Percentiles rank a stretch among this genome's conserved stretches.
Evolutionary conservation across 23 tunicate species (phyloP).

Genomic region (Clavelina lepadiformis): DNA sequence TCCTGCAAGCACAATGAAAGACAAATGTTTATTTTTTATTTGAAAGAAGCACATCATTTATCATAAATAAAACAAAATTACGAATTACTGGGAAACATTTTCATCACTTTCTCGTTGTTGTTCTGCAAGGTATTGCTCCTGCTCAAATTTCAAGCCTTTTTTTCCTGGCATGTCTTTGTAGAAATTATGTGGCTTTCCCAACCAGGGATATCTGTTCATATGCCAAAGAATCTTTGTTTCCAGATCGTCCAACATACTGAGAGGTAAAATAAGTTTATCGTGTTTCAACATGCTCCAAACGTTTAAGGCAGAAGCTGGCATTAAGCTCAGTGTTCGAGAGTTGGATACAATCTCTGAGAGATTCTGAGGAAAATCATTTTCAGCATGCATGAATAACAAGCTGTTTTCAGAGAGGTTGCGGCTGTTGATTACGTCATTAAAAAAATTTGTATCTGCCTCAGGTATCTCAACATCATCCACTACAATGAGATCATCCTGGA

Average conservation of each 20-base stretch:
- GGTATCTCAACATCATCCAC: slow-evolving; percentile 28
- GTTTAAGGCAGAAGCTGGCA: slow-evolving; percentile 69
- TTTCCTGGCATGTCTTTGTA: slow-evolving; percentile 77
- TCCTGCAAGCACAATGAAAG: no score
- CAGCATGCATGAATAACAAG: slow-evolving; percentile 42
- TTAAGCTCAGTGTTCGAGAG: slow-evolving; percentile 9
- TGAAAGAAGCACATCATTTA: no score
- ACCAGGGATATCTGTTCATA: slow-evolving; percentile 46
- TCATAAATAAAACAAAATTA: no score
- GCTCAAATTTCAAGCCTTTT: slow-evolving; percentile 1
- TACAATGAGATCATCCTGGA: slow-evolving; percentile 58
- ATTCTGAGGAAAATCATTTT: slow-evolving; percentile 21
- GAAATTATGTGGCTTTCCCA: slow-evolving; percentile 71
- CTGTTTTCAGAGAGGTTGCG: slow-evolving; percentile 30
- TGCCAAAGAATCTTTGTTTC: slow-evolving; percentile 76
- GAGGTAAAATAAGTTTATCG: slow-evolving; percentile 55
- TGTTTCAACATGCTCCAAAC: slow-evolving; percentile 80
- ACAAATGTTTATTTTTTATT: no score
- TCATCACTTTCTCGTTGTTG: not conserved
- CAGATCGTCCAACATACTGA: slow-evolving; percentile 52
- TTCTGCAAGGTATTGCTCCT: no score
- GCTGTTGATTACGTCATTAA: slow-evolving; percentile 16
- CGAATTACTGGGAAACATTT: no score
- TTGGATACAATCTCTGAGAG: slow-evolving; percentile 15
- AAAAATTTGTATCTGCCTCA: slow-evolving; percentile 8